phyloP scores from a whole-genome alignment of 2,113 vertebrate genomes.

The Capreolus pygargus region DNA sequence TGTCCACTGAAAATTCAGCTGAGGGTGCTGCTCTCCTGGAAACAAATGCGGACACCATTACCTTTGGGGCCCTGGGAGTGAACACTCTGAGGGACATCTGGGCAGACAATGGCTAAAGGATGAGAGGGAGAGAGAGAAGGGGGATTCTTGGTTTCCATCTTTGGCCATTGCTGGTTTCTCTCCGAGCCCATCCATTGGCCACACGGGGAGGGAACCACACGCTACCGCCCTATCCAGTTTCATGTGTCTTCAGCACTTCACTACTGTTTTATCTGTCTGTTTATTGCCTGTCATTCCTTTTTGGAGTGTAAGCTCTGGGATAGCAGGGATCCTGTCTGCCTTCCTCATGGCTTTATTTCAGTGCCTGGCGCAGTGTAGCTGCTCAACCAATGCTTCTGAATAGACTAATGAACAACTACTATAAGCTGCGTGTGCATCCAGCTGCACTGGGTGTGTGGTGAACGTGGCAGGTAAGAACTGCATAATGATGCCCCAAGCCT shows the following conservation, averaged over 20 bases:
- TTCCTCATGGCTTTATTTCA: neutral
- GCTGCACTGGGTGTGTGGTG: neutral
- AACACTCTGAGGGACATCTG: neutral
- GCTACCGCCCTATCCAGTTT: neutral
- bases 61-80: rapidly evolving
- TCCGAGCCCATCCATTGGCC: neutral
- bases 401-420: neutral
- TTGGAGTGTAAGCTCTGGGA: neutral
- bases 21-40: conserved; percentile 95
- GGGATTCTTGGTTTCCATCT: neutral
- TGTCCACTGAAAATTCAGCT: conserved; percentile 98
- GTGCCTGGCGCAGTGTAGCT: neutral
- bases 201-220: neutral
- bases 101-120: neutral
- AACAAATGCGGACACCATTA: neutral
- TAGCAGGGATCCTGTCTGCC: neutral
- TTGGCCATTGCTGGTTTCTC: neutral
- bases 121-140: neutral
- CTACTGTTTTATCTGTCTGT: neutral
- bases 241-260: neutral
- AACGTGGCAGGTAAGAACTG: neutral
- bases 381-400: neutral
- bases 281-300: neutral
- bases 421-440: rapidly evolving
- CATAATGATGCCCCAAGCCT: neutral